Evolutionary conservation across 2,797 vertebrate species (phyloP).

Genomic region (Crenuchus spilurus): DNA sequence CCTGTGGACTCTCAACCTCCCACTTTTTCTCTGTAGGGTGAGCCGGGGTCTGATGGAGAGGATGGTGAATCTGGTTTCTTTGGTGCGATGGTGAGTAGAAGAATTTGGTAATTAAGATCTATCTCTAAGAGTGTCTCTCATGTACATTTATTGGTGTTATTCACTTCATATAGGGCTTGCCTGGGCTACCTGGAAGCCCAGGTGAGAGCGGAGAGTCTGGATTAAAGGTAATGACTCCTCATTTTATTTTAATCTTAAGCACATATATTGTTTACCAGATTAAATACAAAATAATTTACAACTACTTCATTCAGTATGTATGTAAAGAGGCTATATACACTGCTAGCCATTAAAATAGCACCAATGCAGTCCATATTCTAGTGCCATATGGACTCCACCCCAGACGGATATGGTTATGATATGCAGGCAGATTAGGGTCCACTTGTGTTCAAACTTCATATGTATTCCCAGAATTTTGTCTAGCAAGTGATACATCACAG

Average conservation of each 20-base stretch:
- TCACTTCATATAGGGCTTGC: slow-evolving; percentile 64
- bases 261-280: no score
- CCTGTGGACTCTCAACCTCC: neutral
- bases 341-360: no score
- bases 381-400: no score
- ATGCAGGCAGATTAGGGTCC: no score
- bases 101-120: neutral
- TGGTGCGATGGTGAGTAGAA: slow-evolving; percentile 69
- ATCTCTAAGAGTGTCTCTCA: neutral
- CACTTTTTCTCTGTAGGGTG: slow-evolving; percentile 63
- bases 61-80: slow-evolving; percentile 79
- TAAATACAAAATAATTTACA: no score
- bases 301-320: no score
- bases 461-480: no score
- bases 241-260: neutral
- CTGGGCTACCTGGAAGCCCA: slow-evolving; percentile 72
- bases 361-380: no score
- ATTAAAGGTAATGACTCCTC: slow-evolving; percentile 66
- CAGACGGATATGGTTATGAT: no score
- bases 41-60: slow-evolving; percentile 70
- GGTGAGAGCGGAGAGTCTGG: slow-evolving; percentile 62
- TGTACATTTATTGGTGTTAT: neutral
- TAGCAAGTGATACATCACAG: no score
- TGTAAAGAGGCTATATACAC: no score
- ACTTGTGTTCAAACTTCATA: no score